Evolutionary conservation across 2,888 invertebrate genomes (phyloP).

Genomic region (Prenolepis imparis): DNA sequence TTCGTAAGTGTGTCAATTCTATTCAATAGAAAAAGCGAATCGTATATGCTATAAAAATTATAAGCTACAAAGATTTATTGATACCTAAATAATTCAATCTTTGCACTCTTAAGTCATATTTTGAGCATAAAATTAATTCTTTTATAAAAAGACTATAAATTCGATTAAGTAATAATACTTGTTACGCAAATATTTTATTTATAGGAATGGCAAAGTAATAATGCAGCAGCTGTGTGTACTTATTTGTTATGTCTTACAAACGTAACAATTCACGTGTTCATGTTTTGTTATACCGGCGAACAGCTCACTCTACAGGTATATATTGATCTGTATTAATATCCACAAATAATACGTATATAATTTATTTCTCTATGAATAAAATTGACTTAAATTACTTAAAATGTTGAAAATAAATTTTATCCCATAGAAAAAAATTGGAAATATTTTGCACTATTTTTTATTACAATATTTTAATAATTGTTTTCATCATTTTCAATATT

Average conservation of each 20-base stretch:
- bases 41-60: neutral
- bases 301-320: constrained; percentile 22
- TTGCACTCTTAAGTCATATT: neutral
- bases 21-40: neutral
- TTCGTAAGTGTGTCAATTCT: neutral
- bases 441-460: constrained; percentile 2
- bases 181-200: constrained; percentile 12
- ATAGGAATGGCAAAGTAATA: constrained; percentile 32
- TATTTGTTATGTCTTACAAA: constrained; percentile 16
- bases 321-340: neutral
- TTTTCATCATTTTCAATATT: neutral
- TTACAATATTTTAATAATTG: neutral
- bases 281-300: constrained; percentile 43
- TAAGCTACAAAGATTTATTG: neutral
- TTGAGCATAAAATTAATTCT: neutral
- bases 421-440: neutral
- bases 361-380: neutral
- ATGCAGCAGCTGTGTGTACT: neutral
- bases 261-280: neutral
- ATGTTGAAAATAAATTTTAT: neutral
- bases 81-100: neutral
- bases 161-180: neutral
- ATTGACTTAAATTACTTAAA: neutral
- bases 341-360: neutral
- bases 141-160: neutral